phyloP scores from a whole-genome alignment of 1,140 invertebrate species.

The Drusus annulatus region DNA sequence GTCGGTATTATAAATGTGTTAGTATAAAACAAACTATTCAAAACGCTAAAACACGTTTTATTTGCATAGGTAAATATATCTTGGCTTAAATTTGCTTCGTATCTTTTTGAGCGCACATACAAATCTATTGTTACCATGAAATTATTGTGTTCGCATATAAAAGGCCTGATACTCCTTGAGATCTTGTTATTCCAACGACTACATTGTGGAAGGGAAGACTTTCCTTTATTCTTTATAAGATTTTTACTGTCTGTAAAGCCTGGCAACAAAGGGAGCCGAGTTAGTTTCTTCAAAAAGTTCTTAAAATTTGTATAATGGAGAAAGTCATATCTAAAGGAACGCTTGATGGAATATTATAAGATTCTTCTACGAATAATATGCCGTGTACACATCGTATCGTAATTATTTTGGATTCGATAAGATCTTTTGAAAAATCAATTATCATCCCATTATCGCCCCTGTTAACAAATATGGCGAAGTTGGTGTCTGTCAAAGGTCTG shows the following conservation, averaged over 20 bases:
- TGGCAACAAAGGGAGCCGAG: constrained; percentile 32
- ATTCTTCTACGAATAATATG: constrained; percentile 20
- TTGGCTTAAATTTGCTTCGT: constrained; percentile 29
- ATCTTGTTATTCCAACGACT: constrained; percentile 43
- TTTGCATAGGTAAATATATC: constrained; percentile 19
- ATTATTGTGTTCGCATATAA: constrained; percentile 45
- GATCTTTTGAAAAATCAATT: background rate
- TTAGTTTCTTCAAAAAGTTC: constrained; percentile 39
- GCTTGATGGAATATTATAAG: constrained; percentile 10
- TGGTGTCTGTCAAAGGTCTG: constrained; percentile 13
- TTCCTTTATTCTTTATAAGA: constrained; percentile 43
- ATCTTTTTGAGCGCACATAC: constrained; percentile 33
- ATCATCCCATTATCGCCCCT: background rate
- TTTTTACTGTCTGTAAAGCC: constrained; percentile 40
- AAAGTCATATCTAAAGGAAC: constrained; percentile 36
- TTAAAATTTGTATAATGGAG: constrained; percentile 37
- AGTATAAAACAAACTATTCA: background rate
- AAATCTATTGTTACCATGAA: constrained; percentile 41
- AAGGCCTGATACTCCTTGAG: constrained; percentile 34
- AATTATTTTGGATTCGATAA: background rate
- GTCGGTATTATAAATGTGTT: too few relatives aligned
- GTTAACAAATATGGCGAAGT: constrained; percentile 19
- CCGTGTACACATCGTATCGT: background rate
- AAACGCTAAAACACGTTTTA: background rate
- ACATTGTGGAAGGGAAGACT: constrained; percentile 40